phyloP scores from a whole-genome alignment of 2,888 invertebrate species.

The Zelleria hepariella region DNA sequence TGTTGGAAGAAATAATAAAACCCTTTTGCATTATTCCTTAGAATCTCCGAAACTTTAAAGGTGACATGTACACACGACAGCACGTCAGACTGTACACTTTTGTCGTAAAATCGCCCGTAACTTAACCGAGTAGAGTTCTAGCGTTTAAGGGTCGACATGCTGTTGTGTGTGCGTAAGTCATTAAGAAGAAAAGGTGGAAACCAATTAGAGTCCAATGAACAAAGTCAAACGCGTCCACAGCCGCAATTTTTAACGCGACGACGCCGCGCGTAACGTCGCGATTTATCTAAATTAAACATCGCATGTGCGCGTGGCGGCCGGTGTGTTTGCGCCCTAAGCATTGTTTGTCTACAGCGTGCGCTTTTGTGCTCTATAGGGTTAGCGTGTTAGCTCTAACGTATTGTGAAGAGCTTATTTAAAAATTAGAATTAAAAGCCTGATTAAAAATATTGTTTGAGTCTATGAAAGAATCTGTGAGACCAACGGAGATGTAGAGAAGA shows the following conservation, averaged over 20 bases:
- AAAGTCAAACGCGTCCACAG: slow-evolving; percentile 30
- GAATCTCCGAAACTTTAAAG: too few species aligned
- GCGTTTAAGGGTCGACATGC: too few species aligned
- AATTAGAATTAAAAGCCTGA: background rate
- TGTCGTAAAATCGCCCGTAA: too few species aligned
- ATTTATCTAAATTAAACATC: slow-evolving; percentile 73
- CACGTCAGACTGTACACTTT: too few species aligned
- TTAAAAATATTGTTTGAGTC: background rate
- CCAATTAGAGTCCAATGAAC: slow-evolving; percentile 31
- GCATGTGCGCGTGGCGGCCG: slow-evolving; percentile 52
- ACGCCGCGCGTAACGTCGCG: slow-evolving; percentile 35
- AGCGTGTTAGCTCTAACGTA: background rate
- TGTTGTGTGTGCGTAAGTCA: too few species aligned
- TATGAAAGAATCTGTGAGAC: too few species aligned
- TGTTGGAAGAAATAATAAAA: too few species aligned
- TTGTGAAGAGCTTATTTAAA: background rate
- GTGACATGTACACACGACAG: too few species aligned
- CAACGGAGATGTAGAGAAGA: too few species aligned
- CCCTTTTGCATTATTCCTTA: too few species aligned
- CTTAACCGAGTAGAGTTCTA: too few species aligned
- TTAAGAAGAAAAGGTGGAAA: too few species aligned
- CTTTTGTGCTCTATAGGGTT: slow-evolving; percentile 1
- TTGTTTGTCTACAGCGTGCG: slow-evolving; percentile 38
- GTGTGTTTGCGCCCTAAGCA: slow-evolving; percentile 42
- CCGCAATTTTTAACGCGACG: slow-evolving; percentile 57